These are phyloP conservation scores for Sebastiscus albofasciatus DNA, from an alignment of 2,797 vertebrate genomes.

Conservation along the genomic window DNA sequence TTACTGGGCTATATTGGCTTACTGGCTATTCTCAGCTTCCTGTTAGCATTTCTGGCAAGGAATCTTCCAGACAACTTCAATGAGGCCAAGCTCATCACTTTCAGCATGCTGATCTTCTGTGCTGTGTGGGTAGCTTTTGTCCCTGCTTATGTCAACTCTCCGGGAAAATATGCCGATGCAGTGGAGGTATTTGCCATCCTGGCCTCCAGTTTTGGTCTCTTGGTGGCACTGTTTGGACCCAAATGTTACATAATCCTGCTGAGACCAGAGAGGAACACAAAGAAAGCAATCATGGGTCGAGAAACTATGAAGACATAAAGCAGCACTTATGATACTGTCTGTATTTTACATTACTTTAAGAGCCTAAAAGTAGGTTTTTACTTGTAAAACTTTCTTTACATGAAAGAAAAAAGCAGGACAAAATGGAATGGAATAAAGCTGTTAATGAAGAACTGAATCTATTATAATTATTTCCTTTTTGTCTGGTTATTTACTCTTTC, in stretches of 20 bases:
- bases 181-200: neutral
- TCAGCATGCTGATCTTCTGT: slow-evolving; percentile 79
- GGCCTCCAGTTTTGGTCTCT: slow-evolving; percentile 54
- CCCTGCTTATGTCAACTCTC: neutral
- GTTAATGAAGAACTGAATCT: neutral
- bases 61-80: neutral
- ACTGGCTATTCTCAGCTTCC: slow-evolving; percentile 66
- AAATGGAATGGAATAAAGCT: neutral
- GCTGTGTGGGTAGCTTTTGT: slow-evolving; percentile 73
- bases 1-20: slow-evolving; percentile 72
- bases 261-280: slow-evolving; percentile 74
- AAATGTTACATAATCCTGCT: slow-evolving; percentile 71
- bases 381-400: neutral
- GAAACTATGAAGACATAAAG: neutral
- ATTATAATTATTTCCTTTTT: neutral
- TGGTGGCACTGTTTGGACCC: neutral
- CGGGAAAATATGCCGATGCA: neutral
- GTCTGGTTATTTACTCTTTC: neutral
- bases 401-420: neutral
- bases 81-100: slow-evolving; percentile 62
- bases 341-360: neutral
- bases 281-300: slow-evolving; percentile 67
- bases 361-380: neutral
- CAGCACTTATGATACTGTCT: neutral
- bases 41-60: slow-evolving; percentile 69